phyloP scores from a whole-genome alignment of 2,888 invertebrate genomes.

The Zhuqinia jingwanae region DNA sequence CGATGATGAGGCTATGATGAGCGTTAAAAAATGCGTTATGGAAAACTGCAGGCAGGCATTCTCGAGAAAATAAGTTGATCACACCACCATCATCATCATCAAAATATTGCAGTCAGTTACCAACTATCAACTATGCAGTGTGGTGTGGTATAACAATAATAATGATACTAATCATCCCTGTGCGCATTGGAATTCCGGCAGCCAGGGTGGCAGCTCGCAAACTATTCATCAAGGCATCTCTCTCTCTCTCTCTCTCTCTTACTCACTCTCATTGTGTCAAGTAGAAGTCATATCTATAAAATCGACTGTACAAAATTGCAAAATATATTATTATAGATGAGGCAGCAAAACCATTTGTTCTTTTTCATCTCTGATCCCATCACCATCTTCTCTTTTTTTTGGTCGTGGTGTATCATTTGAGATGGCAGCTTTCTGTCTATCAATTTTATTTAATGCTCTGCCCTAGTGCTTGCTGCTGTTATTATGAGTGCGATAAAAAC shows the following conservation, averaged over 20 bases:
- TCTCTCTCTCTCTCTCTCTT: too few relatives aligned
- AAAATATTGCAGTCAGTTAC: too few relatives aligned
- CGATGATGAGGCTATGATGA: too few relatives aligned
- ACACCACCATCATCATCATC: conserved; percentile 24
- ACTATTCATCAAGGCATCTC: conserved; percentile 35
- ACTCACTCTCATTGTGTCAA: conserved; percentile 23
- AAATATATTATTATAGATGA: too few relatives aligned
- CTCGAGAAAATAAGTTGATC: conserved; percentile 13
- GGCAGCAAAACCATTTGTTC: background rate
- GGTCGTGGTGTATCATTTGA: background rate
- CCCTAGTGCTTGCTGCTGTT: too few relatives aligned
- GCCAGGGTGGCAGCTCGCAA: conserved; percentile 35
- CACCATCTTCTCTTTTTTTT: too few relatives aligned
- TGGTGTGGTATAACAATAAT: too few relatives aligned
- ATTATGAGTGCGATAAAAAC: conserved; percentile 24
- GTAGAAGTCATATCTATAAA: conserved; percentile 19
- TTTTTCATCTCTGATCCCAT: conserved; percentile 34
- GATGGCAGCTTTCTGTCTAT: background rate
- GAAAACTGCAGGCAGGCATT: too few relatives aligned
- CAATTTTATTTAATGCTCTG: too few relatives aligned
- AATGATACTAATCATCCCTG: conserved; percentile 14
- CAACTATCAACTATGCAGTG: conserved; percentile 25
- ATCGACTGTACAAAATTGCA: background rate
- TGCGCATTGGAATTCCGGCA: conserved; percentile 58
- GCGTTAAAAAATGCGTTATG: too few relatives aligned